These are phyloP conservation scores for Diplazon laetatorius DNA, from an alignment of 2,888 invertebrate species.

Conservation along the genomic window DNA sequence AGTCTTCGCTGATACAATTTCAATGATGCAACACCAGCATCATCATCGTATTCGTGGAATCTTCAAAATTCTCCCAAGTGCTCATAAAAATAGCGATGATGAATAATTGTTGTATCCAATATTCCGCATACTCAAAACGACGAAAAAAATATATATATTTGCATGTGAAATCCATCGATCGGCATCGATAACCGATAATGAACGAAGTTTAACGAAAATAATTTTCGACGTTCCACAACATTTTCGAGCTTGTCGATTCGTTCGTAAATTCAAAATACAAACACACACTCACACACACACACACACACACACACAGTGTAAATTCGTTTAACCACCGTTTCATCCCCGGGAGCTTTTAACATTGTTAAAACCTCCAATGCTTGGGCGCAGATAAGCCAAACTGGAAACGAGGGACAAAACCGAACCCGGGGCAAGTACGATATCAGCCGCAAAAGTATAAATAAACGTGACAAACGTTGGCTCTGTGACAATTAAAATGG, in stretches of 20 bases:
- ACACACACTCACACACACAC: too few species aligned
- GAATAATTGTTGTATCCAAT: too few species aligned
- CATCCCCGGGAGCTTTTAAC: constrained; percentile 31
- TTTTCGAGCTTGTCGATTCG: constrained; percentile 64
- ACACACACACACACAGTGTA: too few species aligned
- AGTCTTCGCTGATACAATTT: too few species aligned
- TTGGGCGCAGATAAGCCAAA: not conserved
- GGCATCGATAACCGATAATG: constrained; percentile 32
- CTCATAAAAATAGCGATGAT: too few species aligned
- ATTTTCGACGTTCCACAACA: constrained; percentile 31
- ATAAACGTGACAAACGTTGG: constrained; percentile 65
- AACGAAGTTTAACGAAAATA: constrained; percentile 14
- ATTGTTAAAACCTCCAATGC: constrained; percentile 20
- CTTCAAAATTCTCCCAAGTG: too few species aligned
- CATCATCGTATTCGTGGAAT: too few species aligned
- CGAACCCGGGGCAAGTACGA: constrained; percentile 33
- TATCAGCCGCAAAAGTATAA: constrained; percentile 66
- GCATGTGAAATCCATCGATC: not conserved
- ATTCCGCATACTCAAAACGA: too few species aligned
- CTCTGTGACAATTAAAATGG: constrained; percentile 65
- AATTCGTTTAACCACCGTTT: constrained; percentile 65
- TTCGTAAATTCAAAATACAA: too few species aligned
- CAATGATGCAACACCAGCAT: too few species aligned
- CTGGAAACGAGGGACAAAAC: not conserved
- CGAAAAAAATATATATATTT: too few species aligned